These are phyloP conservation scores for Macrostomum lignano DNA, from an alignment of 1,140 invertebrate genomes.

Conservation along the genomic window DNA sequence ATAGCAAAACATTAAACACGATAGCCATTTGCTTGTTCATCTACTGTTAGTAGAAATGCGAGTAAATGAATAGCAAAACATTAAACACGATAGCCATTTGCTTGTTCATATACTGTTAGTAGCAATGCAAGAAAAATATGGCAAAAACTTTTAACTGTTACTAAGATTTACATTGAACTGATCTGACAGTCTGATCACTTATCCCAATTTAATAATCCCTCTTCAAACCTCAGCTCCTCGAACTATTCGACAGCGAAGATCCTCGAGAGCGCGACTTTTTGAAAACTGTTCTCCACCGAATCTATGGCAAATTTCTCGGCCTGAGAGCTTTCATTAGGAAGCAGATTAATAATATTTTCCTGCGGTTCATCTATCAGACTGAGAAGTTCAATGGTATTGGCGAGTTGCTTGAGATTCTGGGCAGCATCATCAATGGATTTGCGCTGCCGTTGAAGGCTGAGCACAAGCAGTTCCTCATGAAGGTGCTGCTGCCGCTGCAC, in stretches of 20 bases:
- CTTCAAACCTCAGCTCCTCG: slow-evolving; percentile 1
- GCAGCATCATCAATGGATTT: slow-evolving; percentile 26
- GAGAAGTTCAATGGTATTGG: slow-evolving; percentile 22
- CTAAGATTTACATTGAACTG: no score
- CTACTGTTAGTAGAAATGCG: no score
- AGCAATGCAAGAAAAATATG: no score
- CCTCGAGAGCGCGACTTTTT: slow-evolving; percentile 70
- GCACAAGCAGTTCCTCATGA: slow-evolving; percentile 18
- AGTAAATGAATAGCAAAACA: no score
- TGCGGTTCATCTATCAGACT: slow-evolving; percentile 33
- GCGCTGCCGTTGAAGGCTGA: slow-evolving; percentile 23
- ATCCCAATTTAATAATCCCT: no score
- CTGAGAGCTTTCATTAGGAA: slow-evolving; percentile 68
- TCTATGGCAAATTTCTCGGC: slow-evolving; percentile 77
- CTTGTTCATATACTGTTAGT: no score
- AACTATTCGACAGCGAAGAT: slow-evolving; percentile 60
- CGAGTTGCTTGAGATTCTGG: slow-evolving; percentile 22
- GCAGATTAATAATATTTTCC: slow-evolving; percentile 28
- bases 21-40: no score
- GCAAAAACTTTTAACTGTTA: no score
- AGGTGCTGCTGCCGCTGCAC: slow-evolving; percentile 17
- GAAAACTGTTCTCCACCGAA: slow-evolving; percentile 70
- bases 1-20: no score
- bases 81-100: no score
- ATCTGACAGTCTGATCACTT: no score